phyloP scores from a whole-genome alignment of 2,888 invertebrate genomes.

The Amphipoea oculea region DNA sequence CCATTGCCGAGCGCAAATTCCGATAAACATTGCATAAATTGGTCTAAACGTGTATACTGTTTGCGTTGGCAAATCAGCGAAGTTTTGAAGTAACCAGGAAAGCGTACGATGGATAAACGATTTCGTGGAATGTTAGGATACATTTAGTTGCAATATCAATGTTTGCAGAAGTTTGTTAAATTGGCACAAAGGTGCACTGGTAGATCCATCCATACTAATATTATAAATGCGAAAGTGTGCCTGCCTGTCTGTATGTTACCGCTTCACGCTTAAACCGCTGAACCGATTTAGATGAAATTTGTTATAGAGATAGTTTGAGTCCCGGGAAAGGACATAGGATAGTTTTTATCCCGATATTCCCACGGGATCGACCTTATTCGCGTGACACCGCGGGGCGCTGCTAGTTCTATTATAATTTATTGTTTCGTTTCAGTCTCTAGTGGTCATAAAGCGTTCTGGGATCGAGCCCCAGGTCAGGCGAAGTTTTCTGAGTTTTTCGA shows the following conservation, averaged over 20 bases:
- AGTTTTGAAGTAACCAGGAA: slow-evolving; percentile 2
- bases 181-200: not conserved
- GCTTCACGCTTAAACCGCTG: no score
- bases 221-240: no score
- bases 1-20: slow-evolving; percentile 39
- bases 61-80: slow-evolving; percentile 19
- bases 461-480: not conserved
- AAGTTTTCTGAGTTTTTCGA: not conserved
- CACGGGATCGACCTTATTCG: no score
- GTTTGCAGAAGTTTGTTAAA: slow-evolving; percentile 1
- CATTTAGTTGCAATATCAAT: not conserved
- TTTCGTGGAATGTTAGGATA: not conserved
- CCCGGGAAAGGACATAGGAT: no score
- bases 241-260: no score
- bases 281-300: no score
- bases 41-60: slow-evolving; percentile 17
- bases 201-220: no score
- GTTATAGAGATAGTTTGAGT: no score
- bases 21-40: slow-evolving; percentile 54
- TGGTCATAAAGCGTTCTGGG: not conserved
- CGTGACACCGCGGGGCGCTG: no score
- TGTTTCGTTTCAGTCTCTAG: not conserved
- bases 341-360: no score
- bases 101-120: not conserved
- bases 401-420: no score